Percentiles rank a stretch among this genome's conserved stretches.
These are phyloP conservation scores for Bombus vancouverensis DNA, from an alignment of 1,140 invertebrate species.

Conservation along the genomic window DNA sequence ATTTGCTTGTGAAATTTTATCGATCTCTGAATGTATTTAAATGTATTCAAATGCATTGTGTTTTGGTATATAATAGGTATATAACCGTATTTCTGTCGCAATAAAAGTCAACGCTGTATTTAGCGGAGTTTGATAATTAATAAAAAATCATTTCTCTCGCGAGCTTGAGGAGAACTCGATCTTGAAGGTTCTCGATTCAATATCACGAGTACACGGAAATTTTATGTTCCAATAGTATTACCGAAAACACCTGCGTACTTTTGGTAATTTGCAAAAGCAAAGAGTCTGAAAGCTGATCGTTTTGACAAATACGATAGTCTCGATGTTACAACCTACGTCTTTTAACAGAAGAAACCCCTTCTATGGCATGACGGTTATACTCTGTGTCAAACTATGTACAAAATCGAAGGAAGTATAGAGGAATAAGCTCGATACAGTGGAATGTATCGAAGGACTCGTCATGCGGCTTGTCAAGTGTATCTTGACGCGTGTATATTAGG, in stretches of 20 bases:
- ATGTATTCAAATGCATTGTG: not conserved
- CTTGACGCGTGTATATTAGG: constrained; percentile 44
- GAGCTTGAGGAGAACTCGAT: not conserved
- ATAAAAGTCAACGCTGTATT: not conserved
- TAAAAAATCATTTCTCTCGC: not conserved
- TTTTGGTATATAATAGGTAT: not conserved
- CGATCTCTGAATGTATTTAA: not conserved
- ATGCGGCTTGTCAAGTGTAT: constrained; percentile 15
- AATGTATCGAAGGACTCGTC: constrained; percentile 12
- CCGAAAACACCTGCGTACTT: not conserved
- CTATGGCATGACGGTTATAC: not conserved
- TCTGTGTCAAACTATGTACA: not conserved
- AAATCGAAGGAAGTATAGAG: too few relatives aligned
- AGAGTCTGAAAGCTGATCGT: too few relatives aligned
- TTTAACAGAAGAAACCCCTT: not conserved
- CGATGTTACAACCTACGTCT: too few relatives aligned
- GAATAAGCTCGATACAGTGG: not conserved
- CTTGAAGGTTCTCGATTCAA: too few relatives aligned
- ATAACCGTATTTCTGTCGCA: not conserved
- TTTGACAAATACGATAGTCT: not conserved
- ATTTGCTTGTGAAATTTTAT: not conserved
- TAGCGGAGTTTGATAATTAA: not conserved
- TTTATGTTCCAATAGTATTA: not conserved
- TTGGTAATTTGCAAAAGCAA: not conserved
- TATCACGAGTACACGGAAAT: not conserved